A percentile compares a stretch with the other conserved stretches of the same genome.
These are phyloP conservation scores for Rhabdomys dilectus DNA, from an alignment of 2,113 vertebrate species.

Conservation along the genomic window DNA sequence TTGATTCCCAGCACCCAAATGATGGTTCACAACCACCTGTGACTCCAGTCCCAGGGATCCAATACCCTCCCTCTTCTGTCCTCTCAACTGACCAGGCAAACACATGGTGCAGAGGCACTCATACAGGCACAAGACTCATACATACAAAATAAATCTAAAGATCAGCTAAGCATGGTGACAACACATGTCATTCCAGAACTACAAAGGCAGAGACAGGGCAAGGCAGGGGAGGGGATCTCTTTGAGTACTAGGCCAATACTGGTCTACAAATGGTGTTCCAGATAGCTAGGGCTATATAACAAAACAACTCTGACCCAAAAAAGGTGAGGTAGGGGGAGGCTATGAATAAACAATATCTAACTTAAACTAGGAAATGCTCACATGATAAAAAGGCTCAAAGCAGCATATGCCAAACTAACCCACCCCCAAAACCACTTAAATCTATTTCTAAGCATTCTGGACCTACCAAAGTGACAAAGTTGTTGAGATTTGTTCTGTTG, in stretches of 20 bases:
- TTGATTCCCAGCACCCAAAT: not conserved
- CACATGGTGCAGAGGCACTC: too few relatives aligned
- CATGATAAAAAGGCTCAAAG: not conserved
- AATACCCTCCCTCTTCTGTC: not conserved
- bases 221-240: not conserved
- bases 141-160: not conserved
- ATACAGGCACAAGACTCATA: not conserved
- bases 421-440: not conserved
- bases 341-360: not conserved
- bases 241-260: not conserved
- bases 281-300: not conserved
- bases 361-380: constrained; percentile 8
- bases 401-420: not conserved
- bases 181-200: not conserved
- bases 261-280: not conserved
- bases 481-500: too few relatives aligned
- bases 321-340: not conserved
- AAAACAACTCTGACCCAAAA: not conserved
- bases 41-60: not conserved
- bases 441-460: not conserved
- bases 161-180: not conserved
- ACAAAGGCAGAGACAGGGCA: not conserved
- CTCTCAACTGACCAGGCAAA: not conserved
- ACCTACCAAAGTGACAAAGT: not conserved
- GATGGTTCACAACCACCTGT: too few relatives aligned